phyloP scores from a whole-genome alignment of 2,113 vertebrate species.

The Phalacrocorax aristotelis region DNA sequence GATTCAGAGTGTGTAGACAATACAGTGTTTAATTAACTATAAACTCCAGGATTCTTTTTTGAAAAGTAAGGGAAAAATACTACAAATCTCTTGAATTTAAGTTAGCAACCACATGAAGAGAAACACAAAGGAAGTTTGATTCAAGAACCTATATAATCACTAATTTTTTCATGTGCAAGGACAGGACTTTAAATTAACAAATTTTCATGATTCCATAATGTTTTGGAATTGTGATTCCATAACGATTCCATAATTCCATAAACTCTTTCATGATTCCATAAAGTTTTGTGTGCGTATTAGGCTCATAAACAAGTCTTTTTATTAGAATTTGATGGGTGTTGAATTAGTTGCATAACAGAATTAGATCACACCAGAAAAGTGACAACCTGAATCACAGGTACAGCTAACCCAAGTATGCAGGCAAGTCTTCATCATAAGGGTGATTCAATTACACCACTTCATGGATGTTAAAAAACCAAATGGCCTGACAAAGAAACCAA shows the following conservation, averaged over 20 bases:
- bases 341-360: not conserved
- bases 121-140: not conserved
- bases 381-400: not conserved
- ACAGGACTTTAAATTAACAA: constrained; percentile 53
- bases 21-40: not conserved
- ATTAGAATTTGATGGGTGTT: constrained; percentile 33
- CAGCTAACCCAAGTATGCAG: not conserved
- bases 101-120: not conserved
- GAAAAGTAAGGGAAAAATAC: not conserved
- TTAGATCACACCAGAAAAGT: not conserved
- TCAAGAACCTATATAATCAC: constrained; percentile 24
- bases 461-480: not conserved
- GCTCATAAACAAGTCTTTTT: constrained; percentile 38
- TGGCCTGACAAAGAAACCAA: not conserved
- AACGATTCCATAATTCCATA: constrained; percentile 38
- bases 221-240: not conserved
- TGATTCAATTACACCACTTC: not conserved
- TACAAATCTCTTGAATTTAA: not conserved
- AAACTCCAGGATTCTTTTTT: not conserved
- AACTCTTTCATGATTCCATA: constrained; percentile 48
- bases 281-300: constrained; percentile 50
- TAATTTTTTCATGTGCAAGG: constrained; percentile 58
- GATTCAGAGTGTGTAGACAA: not conserved
- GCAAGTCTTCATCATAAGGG: not conserved
- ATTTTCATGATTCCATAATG: constrained; percentile 52